phyloP scores from a whole-genome alignment of 2,888 invertebrate species.

The Athalia circularis region DNA sequence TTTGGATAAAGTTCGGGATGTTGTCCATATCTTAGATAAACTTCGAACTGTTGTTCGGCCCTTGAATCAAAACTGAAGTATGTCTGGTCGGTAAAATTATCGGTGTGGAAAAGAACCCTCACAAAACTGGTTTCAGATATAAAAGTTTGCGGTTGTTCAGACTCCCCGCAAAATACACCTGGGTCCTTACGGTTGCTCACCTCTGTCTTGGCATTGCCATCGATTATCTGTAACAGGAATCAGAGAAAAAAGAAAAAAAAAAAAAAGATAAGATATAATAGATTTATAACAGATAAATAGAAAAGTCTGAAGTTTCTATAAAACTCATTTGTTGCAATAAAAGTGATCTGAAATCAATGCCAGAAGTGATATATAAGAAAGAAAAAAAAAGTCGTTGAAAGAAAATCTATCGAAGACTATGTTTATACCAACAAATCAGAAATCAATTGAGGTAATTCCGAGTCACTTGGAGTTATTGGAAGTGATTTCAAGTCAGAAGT shows the following conservation, averaged over 20 bases:
- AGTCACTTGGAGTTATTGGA: no score
- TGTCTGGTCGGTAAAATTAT: slow-evolving; percentile 95
- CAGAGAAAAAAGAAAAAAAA: background rate
- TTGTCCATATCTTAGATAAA: slow-evolving; percentile 93
- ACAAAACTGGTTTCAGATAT: slow-evolving; percentile 96
- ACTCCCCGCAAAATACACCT: slow-evolving; percentile 94
- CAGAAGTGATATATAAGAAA: no score
- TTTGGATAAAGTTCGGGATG: slow-evolving; percentile 95
- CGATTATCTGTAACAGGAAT: slow-evolving; percentile 84
- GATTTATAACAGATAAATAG: no score
- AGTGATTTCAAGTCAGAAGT: no score
- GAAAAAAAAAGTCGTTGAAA: no score
- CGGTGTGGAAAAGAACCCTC: slow-evolving; percentile 92
- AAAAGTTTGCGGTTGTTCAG: slow-evolving; percentile 95
- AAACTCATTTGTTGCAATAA: no score
- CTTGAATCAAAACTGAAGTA: slow-evolving; percentile 91
- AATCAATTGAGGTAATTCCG: no score
- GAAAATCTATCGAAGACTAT: no score
- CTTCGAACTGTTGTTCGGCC: slow-evolving; percentile 93
- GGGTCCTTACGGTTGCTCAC: slow-evolving; percentile 92
- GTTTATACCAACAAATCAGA: no score
- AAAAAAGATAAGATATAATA: no score
- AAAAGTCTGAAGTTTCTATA: no score
- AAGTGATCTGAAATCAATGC: no score
- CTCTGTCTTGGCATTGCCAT: slow-evolving; percentile 92